Evolutionary conservation across 2,113 vertebrate genomes (phyloP).

Genomic region (Rattus rattus): DNA sequence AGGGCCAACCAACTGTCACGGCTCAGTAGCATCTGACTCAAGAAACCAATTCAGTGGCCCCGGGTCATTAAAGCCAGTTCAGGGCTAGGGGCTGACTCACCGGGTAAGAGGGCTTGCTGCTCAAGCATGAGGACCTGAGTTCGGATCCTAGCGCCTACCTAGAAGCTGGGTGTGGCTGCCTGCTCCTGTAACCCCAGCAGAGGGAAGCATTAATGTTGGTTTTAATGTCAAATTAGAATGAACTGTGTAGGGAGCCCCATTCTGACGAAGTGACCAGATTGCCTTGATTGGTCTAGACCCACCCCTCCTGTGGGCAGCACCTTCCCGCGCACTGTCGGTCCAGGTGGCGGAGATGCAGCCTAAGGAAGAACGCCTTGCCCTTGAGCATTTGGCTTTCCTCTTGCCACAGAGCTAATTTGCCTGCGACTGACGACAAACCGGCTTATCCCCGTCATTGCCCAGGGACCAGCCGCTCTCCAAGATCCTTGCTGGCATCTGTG

Average conservation of each 20-base stretch:
- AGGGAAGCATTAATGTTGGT: neutral
- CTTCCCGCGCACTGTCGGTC: rapidly evolving
- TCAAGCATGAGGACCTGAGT: neutral
- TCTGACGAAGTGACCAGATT: neutral
- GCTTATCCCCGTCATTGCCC: neutral
- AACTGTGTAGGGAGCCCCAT: neutral
- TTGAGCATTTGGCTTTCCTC: neutral
- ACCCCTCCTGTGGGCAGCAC: neutral
- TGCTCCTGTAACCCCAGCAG: neutral
- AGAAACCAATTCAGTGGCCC: neutral
- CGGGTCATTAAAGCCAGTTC: neutral
- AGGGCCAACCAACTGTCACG: too few relatives aligned
- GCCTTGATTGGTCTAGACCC: neutral
- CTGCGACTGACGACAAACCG: neutral
- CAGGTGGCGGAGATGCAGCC: neutral
- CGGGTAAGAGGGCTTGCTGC: neutral
- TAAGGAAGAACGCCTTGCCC: neutral
- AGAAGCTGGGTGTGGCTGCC: neutral
- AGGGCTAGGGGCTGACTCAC: neutral
- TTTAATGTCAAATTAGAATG: neutral
- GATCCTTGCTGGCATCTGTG: neutral
- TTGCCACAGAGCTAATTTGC: neutral
- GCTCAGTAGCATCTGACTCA: neutral
- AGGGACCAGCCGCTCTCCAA: neutral
- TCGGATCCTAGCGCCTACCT: neutral